Evolutionary conservation across 2,113 vertebrate species (phyloP), one percentile per base, ranked within the genome.

Genomic region (Cyanistes caeruleus): DNA sequence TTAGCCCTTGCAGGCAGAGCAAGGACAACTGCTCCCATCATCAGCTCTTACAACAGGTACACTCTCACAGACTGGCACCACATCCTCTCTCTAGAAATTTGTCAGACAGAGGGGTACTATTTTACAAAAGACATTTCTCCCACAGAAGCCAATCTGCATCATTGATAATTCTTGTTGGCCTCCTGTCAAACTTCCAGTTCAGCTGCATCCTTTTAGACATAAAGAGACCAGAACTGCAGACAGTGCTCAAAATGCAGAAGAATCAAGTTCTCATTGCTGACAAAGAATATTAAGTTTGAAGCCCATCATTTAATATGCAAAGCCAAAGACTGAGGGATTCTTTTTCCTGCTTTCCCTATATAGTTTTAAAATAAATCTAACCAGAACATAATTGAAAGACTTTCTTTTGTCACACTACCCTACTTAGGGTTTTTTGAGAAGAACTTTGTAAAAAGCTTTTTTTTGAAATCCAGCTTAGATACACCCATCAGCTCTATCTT

Each of bases 281-380:
- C 11, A 58, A 53, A 72, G 4, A 33, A 69, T 2, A 16, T 70
- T 41, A 53, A 35, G 24, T 65, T 69, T 74, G 19, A 52, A 80
- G 51, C 9, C 31, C 43, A 65, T 13, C 2, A 41, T 59, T 56
- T 59, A 67, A 51, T 4, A 56, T 1, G 7, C 9, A 76, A 76
- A 79, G 35, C 52, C 60, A 68, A 79, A 39, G 49, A 68, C 21
- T 24, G 30, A 10, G 20, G 4, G 13, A 16, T 25, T 49, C 20
- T 44, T 37, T 60, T n/a, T 21, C 9, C 20, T 0, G 0, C 37
- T 70, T 82, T 41, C 3, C 9, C n/a, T 41, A 37, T 11, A 41
- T 16, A 5, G 13, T 46, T 64, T 86, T 58, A 25, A 4, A 30
- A 89, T 15, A 28, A 55, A 16, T 27, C 12, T 56, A 67, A 90